Conservation (phyloP, 2,888 invertebrate genomes). For the Charanyca ferruginea region DNA sequence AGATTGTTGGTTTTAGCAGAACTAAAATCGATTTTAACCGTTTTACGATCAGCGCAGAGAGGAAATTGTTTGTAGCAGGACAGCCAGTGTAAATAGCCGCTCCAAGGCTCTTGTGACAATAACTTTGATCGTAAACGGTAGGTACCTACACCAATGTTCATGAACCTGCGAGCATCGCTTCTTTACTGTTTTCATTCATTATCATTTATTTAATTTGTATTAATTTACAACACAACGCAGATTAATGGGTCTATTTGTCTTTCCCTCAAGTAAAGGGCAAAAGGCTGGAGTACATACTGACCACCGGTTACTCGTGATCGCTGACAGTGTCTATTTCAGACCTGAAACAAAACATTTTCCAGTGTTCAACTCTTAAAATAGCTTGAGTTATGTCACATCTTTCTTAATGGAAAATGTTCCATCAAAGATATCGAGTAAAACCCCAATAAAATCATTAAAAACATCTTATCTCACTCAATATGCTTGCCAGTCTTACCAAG, state of each 20-base stretch:
- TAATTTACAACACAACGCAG: conserved; percentile 31
- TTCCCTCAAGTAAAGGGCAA: conserved; percentile 1
- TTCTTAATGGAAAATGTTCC: not conserved
- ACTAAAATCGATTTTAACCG: not conserved
- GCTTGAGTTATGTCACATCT: not conserved
- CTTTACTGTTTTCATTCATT: conserved; percentile 40
- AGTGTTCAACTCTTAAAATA: no score
- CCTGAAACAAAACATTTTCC: not conserved
- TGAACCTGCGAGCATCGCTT: conserved; percentile 22
- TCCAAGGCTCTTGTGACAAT: conserved; percentile 55
- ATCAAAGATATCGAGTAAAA: not conserved
- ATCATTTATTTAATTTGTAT: conserved; percentile 36
- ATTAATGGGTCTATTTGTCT: conserved; percentile 40
- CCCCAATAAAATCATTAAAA: not conserved
- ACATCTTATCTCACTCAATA: not conserved
- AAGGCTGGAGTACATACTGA: not conserved
- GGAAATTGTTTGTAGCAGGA: conserved; percentile 27
- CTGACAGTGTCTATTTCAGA: not conserved
- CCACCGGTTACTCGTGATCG: not conserved
- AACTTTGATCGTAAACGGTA: conserved; percentile 43
- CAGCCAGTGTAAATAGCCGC: conserved; percentile 36
- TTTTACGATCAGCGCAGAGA: not conserved
- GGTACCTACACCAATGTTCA: conserved; percentile 33
- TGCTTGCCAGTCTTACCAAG: not conserved
- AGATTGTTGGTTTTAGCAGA: no score